Percentiles rank a stretch among this genome's conserved stretches.
Conservation (phyloP, 2,113 vertebrate species). For the Salminus brasiliensis region DNA sequence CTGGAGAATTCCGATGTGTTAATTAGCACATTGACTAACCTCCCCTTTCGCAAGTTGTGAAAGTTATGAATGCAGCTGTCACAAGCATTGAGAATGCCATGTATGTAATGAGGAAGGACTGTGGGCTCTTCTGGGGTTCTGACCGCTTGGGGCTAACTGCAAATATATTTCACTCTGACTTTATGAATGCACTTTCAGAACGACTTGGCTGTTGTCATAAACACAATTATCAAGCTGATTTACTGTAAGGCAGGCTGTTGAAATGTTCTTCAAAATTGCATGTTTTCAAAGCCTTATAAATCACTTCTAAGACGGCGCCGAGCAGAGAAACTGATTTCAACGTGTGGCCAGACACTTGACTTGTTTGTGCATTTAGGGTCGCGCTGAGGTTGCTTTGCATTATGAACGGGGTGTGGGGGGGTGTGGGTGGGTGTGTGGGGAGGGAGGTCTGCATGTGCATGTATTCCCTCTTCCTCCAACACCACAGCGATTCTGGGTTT, state of each 20-base stretch:
- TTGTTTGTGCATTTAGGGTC: slow-evolving; percentile 60
- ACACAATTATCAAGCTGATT: slow-evolving; percentile 64
- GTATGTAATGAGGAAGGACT: slow-evolving; percentile 9
- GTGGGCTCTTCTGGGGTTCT: not conserved
- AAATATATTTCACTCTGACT: slow-evolving; percentile 30
- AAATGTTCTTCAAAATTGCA: slow-evolving; percentile 40
- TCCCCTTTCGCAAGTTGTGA: not conserved
- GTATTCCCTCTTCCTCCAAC: not conserved
- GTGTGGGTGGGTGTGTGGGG: not conserved
- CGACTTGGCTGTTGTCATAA: slow-evolving; percentile 54
- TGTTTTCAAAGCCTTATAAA: slow-evolving; percentile 34
- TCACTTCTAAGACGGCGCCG: slow-evolving; percentile 48
- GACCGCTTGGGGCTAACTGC: not conserved
- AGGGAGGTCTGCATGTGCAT: slow-evolving; percentile 6
- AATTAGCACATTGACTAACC: not conserved
- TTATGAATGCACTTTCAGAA: slow-evolving; percentile 27
- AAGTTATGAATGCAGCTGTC: not conserved
- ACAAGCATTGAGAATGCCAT: slow-evolving; percentile 15
- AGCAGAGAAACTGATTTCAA: slow-evolving; percentile 30
- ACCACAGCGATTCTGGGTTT: slow-evolving; percentile 20
- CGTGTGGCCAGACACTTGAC: slow-evolving; percentile 48
- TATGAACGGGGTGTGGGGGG: not conserved
- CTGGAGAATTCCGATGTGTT: not conserved
- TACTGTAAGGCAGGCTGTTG: slow-evolving; percentile 43
- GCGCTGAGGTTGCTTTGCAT: slow-evolving; percentile 56